phyloP scores from a whole-genome alignment of 2,113 vertebrate species.

The Herpailurus yagouaroundi region DNA sequence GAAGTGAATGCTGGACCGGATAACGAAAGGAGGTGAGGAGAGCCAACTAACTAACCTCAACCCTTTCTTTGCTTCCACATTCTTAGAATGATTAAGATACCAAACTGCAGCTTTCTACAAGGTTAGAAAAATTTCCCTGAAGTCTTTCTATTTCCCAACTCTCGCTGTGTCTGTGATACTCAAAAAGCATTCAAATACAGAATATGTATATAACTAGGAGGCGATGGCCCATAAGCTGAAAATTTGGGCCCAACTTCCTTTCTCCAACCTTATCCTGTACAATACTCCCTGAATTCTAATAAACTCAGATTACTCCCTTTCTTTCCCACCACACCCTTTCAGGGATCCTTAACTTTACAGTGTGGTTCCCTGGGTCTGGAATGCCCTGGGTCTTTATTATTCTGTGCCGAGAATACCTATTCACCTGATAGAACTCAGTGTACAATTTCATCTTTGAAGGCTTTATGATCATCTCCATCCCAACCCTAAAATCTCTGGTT shows the following conservation, averaged over 20 bases:
- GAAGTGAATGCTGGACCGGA: not conserved
- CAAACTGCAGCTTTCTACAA: not conserved
- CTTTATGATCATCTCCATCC: not conserved
- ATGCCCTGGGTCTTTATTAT: not conserved
- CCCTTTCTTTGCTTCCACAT: not conserved
- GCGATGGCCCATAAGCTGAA: not conserved
- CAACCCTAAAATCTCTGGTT: not conserved
- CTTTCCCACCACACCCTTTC: not conserved
- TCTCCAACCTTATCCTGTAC: not conserved
- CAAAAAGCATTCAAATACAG: not conserved
- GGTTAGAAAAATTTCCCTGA: not conserved
- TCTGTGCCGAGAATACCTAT: not conserved
- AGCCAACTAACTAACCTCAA: not conserved
- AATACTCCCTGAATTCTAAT: not conserved
- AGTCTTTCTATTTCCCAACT: not conserved
- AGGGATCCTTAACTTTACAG: not conserved
- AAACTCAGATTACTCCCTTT: not conserved
- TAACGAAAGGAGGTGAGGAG: not conserved
- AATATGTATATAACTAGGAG: not conserved
- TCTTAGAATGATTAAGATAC: not conserved
- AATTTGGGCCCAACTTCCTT: not conserved
- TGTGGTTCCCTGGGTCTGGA: not conserved
- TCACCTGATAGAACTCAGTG: not conserved
- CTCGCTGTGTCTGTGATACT: not conserved
- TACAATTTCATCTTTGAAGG: not conserved